Evolutionary conservation across 1,140 invertebrate genomes (phyloP).

Genomic region (Plodia interpunctella): DNA sequence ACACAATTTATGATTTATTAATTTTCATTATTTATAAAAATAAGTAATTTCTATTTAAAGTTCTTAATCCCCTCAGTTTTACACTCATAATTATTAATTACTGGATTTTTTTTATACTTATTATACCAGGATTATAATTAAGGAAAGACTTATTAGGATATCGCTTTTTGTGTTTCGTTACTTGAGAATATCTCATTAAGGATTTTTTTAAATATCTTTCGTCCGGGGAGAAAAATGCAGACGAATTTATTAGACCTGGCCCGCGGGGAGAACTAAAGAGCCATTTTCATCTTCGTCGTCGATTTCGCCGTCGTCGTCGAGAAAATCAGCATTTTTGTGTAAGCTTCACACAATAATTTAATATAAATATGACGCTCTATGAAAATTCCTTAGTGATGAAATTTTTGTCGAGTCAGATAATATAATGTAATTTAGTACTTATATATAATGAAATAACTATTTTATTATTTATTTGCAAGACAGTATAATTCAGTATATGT

Average conservation of each 20-base stretch:
- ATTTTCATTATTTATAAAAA: too few species aligned
- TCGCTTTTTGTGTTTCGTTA: conserved; percentile 21
- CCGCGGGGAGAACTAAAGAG: conserved; percentile 28
- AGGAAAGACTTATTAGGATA: conserved; percentile 16
- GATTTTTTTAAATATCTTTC: conserved; percentile 28
- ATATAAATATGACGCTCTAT: neutral
- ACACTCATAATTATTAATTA: neutral
- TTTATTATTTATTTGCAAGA: too few species aligned
- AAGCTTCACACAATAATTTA: neutral
- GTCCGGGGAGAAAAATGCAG: conserved; percentile 29
- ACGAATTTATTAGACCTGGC: conserved; percentile 31
- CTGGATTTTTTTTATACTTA: conserved; percentile 6
- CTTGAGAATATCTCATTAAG: conserved; percentile 38
- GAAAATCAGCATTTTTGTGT: conserved; percentile 4
- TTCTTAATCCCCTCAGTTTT: neutral
- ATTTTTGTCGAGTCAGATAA: neutral
- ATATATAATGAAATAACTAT: neutral
- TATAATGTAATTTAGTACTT: neutral
- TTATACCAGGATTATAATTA: conserved; percentile 2
- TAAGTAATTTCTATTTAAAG: too few species aligned
- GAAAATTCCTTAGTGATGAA: neutral
- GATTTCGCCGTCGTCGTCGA: conserved; percentile 16
- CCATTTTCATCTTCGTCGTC: conserved; percentile 23
- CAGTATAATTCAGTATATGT: too few species aligned
- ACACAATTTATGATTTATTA: too few species aligned